Evolutionary conservation across 2,888 invertebrate genomes (phyloP).

Genomic region (Euphydryas editha): DNA sequence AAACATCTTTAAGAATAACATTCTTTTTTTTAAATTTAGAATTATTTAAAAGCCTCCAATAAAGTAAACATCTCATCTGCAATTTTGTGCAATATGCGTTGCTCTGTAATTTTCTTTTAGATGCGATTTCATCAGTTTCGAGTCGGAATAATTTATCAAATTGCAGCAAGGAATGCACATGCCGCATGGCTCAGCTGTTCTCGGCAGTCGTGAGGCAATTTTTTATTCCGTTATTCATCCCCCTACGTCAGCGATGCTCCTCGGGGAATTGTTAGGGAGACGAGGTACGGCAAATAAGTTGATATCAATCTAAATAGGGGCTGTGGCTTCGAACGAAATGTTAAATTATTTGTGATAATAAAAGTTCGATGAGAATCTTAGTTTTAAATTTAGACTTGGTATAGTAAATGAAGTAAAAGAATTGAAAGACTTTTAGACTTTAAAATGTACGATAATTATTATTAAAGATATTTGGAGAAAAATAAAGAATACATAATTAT

Average conservation of each 20-base stretch:
- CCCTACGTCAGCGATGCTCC: conserved; percentile 64
- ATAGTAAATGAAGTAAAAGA: not conserved
- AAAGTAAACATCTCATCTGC: not conserved
- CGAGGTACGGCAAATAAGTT: conserved; percentile 39
- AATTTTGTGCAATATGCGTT: conserved; percentile 17
- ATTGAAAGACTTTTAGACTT: too few species aligned
- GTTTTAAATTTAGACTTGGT: not conserved
- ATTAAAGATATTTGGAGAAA: too few species aligned
- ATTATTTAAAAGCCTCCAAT: not conserved
- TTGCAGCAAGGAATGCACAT: conserved; percentile 71
- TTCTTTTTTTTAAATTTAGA: conserved; percentile 5
- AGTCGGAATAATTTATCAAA: conserved; percentile 79
- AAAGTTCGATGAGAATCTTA: not conserved
- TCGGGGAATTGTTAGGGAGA: conserved; percentile 66
- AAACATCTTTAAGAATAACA: not conserved
- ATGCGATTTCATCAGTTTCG: conserved; percentile 68
- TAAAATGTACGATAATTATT: too few species aligned
- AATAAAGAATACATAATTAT: too few species aligned
- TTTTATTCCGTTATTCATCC: conserved; percentile 64
- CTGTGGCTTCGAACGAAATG: conserved; percentile 47
- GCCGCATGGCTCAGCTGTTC: conserved; percentile 70
- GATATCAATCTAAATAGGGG: conserved; percentile 55
- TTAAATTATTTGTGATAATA: conserved; percentile 37
- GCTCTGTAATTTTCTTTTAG: conserved; percentile 37
- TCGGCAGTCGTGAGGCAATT: conserved; percentile 65